phyloP scores from a whole-genome alignment of 2,888 invertebrate genomes.

The Drosophila differens region DNA sequence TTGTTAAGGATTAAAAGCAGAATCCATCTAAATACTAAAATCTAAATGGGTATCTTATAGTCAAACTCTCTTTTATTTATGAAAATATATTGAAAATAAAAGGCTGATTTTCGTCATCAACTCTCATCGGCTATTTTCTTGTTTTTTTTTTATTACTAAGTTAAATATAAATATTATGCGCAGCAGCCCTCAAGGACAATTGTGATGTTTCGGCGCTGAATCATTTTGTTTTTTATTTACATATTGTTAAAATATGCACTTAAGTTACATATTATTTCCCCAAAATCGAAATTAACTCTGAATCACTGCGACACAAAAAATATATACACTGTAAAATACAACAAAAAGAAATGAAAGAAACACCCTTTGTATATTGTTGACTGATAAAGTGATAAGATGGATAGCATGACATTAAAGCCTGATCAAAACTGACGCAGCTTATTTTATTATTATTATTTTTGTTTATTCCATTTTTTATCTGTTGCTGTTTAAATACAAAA shows the following conservation, averaged over 20 bases:
- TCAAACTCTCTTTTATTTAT: not conserved
- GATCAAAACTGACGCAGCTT: slow-evolving; percentile 29
- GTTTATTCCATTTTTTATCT: slow-evolving; percentile 2
- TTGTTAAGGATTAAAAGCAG: not conserved
- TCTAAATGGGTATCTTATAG: not conserved
- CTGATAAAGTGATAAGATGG: slow-evolving; percentile 26
- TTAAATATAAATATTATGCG: not conserved
- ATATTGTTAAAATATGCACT: not conserved
- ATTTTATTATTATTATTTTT: slow-evolving; percentile 1
- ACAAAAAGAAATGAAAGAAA: not conserved
- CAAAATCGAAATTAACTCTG: not conserved
- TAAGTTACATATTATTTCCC: not conserved
- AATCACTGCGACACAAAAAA: not conserved
- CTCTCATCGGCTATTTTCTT: not conserved
- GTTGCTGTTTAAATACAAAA: slow-evolving; percentile 17
- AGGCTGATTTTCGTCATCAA: not conserved
- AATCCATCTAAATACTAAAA: not conserved
- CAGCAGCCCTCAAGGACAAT: slow-evolving; percentile 34
- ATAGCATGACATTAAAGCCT: slow-evolving; percentile 26
- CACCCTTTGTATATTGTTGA: slow-evolving; percentile 1
- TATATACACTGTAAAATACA: not conserved
- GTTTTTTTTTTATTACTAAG: not conserved
- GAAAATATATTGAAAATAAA: not conserved
- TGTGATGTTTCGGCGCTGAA: slow-evolving; percentile 15
- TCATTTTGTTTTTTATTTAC: slow-evolving; percentile 18